Percentiles rank a stretch among this genome's conserved stretches.
Conservation (phyloP, 2,888 invertebrate genomes). For the Branchellion lobata region DNA sequence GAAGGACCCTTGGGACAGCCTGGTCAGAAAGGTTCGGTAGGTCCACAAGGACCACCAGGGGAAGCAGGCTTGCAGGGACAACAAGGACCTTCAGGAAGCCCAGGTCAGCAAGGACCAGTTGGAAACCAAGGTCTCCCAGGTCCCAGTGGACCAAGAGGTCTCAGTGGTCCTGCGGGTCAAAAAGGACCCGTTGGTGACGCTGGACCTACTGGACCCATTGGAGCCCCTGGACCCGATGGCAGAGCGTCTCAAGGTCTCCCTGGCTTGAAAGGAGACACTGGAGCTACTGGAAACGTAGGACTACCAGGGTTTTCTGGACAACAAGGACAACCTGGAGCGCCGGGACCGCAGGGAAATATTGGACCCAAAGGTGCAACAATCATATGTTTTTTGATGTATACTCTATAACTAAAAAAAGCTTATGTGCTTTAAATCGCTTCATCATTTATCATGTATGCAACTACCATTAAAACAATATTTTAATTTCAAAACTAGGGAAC, state of each 20-base stretch:
- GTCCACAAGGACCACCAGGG: slow-evolving; percentile 41
- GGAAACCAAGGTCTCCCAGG: slow-evolving; percentile 34
- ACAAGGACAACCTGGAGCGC: not conserved
- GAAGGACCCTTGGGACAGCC: slow-evolving; percentile 18
- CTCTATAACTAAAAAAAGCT: not conserved
- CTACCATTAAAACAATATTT: too few species aligned
- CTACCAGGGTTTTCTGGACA: not conserved
- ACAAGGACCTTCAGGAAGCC: slow-evolving; percentile 42
- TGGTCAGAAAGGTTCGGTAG: slow-evolving; percentile 40
- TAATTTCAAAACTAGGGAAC: not conserved
- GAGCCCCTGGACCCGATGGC: slow-evolving; percentile 10
- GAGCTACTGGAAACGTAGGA: slow-evolving; percentile 19
- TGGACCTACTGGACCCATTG: slow-evolving; percentile 24
- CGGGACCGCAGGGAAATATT: not conserved
- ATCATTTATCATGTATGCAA: too few species aligned
- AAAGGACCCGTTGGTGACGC: slow-evolving; percentile 8
- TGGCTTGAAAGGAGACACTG: slow-evolving; percentile 1
- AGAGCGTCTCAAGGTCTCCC: slow-evolving; percentile 6
- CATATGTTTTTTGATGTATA: not conserved
- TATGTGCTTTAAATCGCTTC: too few species aligned
- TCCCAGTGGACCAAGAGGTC: slow-evolving; percentile 10
- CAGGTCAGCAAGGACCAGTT: slow-evolving; percentile 48
- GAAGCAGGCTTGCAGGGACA: slow-evolving; percentile 44
- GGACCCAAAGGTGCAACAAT: not conserved
- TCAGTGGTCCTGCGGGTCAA: slow-evolving; percentile 8